Percentiles rank a stretch among this genome's conserved stretches.
phyloP scores from a whole-genome alignment of 2,113 vertebrate species.

The Xiphophorus hellerii region DNA sequence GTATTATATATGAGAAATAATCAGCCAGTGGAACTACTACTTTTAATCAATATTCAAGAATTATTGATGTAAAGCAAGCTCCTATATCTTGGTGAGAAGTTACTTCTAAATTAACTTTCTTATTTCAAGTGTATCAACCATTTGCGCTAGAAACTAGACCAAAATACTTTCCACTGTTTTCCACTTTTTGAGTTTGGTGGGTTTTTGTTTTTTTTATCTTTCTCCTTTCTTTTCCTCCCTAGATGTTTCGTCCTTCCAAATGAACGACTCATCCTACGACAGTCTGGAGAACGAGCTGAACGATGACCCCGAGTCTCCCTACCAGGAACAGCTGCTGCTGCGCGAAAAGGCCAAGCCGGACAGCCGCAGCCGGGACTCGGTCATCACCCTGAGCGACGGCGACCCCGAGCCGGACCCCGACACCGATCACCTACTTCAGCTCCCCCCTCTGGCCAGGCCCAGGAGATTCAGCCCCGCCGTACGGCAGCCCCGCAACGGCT shows the following conservation, averaged over 20 bases:
- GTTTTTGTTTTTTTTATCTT: background rate
- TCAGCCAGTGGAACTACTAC: no score
- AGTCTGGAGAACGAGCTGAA: conserved; percentile 92
- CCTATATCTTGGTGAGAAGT: no score
- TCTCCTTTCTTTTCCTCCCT: conserved; percentile 4
- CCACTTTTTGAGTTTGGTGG: background rate
- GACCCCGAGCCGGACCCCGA: conserved; percentile 81
- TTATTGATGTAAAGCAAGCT: no score
- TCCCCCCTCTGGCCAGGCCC: conserved; percentile 73
- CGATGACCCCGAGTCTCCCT: conserved; percentile 87
- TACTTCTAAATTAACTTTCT: no score
- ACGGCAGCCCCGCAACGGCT: conserved; percentile 57
- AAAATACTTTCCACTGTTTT: background rate
- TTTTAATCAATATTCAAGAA: no score
- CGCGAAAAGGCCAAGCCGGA: conserved; percentile 82
- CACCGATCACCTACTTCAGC: conserved; percentile 74
- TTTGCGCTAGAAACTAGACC: no score
- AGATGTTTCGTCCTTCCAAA: conserved; percentile 89
- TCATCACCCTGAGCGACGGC: conserved; percentile 88
- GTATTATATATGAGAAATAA: no score
- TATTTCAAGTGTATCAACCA: no score
- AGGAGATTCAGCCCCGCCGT: conserved; percentile 58
- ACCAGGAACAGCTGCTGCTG: conserved; percentile 78
- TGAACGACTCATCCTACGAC: conserved; percentile 93
- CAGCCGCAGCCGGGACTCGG: conserved; percentile 90